Evolutionary conservation across 2,888 invertebrate genomes (phyloP).

Genomic region (Heliconius ethilla): DNA sequence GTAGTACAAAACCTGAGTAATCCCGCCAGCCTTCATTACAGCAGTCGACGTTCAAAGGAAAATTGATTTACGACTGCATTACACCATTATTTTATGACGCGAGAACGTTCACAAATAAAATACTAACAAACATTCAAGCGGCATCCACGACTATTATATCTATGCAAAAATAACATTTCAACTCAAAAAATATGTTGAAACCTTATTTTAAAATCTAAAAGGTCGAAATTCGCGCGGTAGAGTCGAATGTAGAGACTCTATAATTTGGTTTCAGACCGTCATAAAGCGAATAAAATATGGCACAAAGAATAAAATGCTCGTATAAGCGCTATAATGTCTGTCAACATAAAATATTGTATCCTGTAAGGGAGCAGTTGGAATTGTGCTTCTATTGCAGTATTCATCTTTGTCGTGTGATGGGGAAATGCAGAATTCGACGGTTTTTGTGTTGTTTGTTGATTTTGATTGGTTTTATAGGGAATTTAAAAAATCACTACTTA

Average conservation of each 20-base stretch:
- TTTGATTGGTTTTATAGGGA: neutral
- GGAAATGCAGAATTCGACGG: slow-evolving; percentile 46
- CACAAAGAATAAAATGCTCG: slow-evolving; percentile 81
- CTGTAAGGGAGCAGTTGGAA: slow-evolving; percentile 75
- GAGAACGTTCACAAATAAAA: slow-evolving; percentile 81
- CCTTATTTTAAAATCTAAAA: slow-evolving; percentile 50
- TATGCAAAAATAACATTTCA: slow-evolving; percentile 52
- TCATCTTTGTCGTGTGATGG: slow-evolving; percentile 75
- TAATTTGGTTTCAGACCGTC: slow-evolving; percentile 67
- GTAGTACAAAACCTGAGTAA: slow-evolving; percentile 42
- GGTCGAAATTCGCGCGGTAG: slow-evolving; percentile 50
- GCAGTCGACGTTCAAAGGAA: slow-evolving; percentile 77
- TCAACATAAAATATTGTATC: slow-evolving; percentile 82
- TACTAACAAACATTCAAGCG: slow-evolving; percentile 81
- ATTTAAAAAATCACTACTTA: no score
- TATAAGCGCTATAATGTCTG: slow-evolving; percentile 81
- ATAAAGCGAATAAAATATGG: slow-evolving; percentile 82
- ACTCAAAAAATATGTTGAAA: slow-evolving; percentile 32
- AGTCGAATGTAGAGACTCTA: slow-evolving; percentile 43
- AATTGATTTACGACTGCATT: slow-evolving; percentile 80
- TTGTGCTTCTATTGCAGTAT: slow-evolving; percentile 76
- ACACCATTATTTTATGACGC: slow-evolving; percentile 81
- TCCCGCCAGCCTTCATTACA: slow-evolving; percentile 72
- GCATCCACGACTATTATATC: slow-evolving; percentile 79
- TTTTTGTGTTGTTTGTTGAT: slow-evolving; percentile 2